Conservation (phyloP, 2,888 invertebrate genomes). For the Sinodicranocentrus sp. region DNA sequence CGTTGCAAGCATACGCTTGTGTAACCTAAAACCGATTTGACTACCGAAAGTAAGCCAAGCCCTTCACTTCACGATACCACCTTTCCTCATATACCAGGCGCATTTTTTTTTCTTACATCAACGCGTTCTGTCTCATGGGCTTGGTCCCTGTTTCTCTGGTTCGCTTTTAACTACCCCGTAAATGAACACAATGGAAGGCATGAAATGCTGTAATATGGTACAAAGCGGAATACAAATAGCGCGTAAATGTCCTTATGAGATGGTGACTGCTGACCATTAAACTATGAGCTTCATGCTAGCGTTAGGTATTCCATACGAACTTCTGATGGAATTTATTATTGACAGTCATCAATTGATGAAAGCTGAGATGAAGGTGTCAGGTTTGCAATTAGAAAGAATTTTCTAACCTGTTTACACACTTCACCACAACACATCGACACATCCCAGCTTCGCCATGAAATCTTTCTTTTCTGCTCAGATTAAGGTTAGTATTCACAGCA, state of each 20-base stretch:
- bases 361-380: constrained; percentile 46
- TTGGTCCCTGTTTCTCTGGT: constrained; percentile 42
- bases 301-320: background rate
- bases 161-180: constrained; percentile 18
- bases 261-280: constrained; percentile 6
- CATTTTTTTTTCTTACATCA: constrained; percentile 18
- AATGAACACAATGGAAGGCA: constrained; percentile 8
- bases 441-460: background rate
- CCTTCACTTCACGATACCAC: background rate
- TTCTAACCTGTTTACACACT: constrained; percentile 48
- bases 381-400: constrained; percentile 47
- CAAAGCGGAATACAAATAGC: constrained; percentile 8
- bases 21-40: constrained; percentile 36
- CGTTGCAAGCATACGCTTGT: background rate
- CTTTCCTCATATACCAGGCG: background rate
- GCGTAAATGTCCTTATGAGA: constrained; percentile 19
- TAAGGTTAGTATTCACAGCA: background rate
- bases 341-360: constrained; percentile 42
- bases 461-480: background rate
- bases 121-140: constrained; percentile 28
- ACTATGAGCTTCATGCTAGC: background rate
- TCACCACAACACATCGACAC: too few species aligned
- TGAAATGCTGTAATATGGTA: background rate
- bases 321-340: constrained; percentile 37
- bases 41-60: constrained; percentile 30